Base-by-base conservation (phyloP, 2,888 invertebrate species). In the Cenopis cana region DNA sequence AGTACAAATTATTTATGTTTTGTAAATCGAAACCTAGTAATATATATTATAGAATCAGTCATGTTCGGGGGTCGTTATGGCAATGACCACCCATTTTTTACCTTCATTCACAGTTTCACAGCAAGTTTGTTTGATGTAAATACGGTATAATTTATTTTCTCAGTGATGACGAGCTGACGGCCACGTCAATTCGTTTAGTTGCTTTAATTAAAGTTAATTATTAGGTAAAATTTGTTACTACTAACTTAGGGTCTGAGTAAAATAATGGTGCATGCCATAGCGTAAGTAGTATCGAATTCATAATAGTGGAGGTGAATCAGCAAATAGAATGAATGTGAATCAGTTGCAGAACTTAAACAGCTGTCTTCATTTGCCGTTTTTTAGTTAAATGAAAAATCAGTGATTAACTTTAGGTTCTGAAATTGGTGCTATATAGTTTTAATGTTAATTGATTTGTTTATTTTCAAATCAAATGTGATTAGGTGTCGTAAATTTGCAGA, bases 1-100 rank as follows among this genome's bases (percentile, higher is more conserved):
- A 91, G 92, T 92, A 92, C 92, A 92, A 92, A 92, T 87, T 89
- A 89, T 86, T 89, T 88, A 88, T 85, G 85, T 86, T 87, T 80
- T 83, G 80, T 65, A 73, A 79, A 83, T 84, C 81, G 81, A 80
- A 80, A 83, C 78, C 80, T 81, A 83, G 80, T 77, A 81, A 81
- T 84, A 83, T 74, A 57, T 62, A 59, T 69, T 52, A 59, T 69
- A 54, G 38, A 64, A 38, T 38, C 61, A 60, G 38, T 60, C 62
- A 38, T 64, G 20, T 6, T 52, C 33, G 20, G 24, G 29, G 46
- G 24, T 2, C 11, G 18, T 66, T n/a, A 55, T 14, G 11, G 55
- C 14, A 41, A 38, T 66, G 65, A 8, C 46, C 20, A 56, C 65
- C 36, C 46, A 56, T 56, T 62, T 56, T 56, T 41, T 66, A 46